A percentile compares a stretch with the other conserved stretches of the same genome.
Conservation (phyloP, 2,888 invertebrate species). For the Trichogramma evanescens region DNA sequence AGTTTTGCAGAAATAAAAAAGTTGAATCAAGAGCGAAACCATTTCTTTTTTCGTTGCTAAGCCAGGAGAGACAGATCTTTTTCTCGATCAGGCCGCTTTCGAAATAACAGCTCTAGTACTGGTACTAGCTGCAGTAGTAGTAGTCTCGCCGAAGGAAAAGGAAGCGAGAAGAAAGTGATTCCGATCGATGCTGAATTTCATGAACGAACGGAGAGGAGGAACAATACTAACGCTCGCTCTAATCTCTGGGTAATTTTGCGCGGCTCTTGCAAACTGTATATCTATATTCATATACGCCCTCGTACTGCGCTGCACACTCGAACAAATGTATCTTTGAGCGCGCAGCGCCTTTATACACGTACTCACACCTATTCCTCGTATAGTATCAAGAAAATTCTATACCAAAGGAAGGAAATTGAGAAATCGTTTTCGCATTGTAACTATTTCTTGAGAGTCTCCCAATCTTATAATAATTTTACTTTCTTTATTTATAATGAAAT, state of each 20-base stretch:
- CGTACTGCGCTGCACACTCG: no score
- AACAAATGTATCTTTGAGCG: no score
- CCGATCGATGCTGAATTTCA: slow-evolving; percentile 27
- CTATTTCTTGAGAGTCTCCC: no score
- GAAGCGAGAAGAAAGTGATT: slow-evolving; percentile 34
- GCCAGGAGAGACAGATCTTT: neutral
- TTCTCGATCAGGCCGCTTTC: slow-evolving; percentile 23
- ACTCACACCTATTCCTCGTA: no score
- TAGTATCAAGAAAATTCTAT: no score
- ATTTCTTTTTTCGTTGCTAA: neutral
- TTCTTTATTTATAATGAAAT: no score
- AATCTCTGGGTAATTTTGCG: neutral
- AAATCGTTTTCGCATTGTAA: slow-evolving; percentile 10
- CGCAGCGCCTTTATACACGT: no score
- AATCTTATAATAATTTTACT: no score
- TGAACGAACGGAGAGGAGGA: slow-evolving; percentile 17
- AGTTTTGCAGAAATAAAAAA: slow-evolving; percentile 9
- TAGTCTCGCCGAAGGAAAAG: slow-evolving; percentile 22
- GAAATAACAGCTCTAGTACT: slow-evolving; percentile 14
- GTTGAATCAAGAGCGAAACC: slow-evolving; percentile 18
- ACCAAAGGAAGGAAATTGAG: slow-evolving; percentile 16
- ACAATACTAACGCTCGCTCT: slow-evolving; percentile 2
- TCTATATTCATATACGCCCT: no score
- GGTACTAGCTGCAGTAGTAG: slow-evolving; percentile 15
- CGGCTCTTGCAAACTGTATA: neutral